These are phyloP conservation scores for Hypotaenidia philippensis DNA, from an alignment of 2,797 vertebrate species.

Conservation along the genomic window DNA sequence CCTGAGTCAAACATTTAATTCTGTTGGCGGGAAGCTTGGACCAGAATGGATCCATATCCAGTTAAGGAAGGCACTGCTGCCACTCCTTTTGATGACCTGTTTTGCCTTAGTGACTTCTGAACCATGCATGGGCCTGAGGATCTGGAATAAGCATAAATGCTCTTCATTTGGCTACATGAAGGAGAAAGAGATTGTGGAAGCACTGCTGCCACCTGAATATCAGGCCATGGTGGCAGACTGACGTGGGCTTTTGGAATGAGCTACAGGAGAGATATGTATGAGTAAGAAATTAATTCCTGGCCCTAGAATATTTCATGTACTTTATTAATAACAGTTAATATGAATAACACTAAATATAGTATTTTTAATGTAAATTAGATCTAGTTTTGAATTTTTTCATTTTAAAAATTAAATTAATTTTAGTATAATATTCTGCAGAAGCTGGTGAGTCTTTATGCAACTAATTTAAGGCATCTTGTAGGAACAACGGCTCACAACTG, in stretches of 20 bases:
- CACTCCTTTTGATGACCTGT: not conserved
- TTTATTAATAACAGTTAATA: not conserved
- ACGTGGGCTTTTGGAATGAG: not conserved
- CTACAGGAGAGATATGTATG: not conserved
- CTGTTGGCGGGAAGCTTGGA: not conserved
- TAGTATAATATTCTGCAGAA: not conserved
- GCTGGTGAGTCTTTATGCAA: not conserved
- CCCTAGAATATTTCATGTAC: not conserved
- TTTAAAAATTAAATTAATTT: not conserved
- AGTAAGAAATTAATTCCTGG: conserved; percentile 23
- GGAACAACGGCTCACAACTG: not conserved
- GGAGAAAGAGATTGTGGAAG: not conserved
- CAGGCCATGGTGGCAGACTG: not conserved
- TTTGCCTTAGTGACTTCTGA: not conserved
- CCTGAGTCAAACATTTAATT: not conserved
- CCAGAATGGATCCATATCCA: not conserved
- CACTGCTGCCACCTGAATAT: not conserved
- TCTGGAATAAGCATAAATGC: not conserved
- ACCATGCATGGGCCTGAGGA: no score
- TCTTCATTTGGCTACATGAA: not conserved
- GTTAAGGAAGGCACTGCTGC: not conserved
- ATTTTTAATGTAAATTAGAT: not conserved
- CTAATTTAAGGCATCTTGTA: not conserved
- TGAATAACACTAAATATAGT: not conserved
- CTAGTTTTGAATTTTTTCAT: not conserved